phyloP scores from a whole-genome alignment of 2,797 vertebrate genomes.

The Nannoperca australis region DNA sequence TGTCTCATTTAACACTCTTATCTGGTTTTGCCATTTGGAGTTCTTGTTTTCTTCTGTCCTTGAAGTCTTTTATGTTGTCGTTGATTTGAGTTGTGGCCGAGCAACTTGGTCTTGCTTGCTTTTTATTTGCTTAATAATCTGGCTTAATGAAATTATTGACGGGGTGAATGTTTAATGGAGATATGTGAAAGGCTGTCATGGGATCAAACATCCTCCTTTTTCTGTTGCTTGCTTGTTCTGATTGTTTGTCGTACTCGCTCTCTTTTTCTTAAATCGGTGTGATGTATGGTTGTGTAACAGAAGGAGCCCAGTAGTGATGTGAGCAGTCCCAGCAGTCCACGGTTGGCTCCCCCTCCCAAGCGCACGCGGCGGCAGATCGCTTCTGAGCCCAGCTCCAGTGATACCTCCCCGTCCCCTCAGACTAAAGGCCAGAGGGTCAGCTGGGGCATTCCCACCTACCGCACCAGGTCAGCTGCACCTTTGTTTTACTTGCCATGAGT shows the following conservation, averaged over 20 bases:
- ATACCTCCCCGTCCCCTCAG: conserved; percentile 94
- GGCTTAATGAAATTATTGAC: background rate
- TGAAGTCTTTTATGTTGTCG: conserved; percentile 22
- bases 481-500: background rate
- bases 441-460: conserved; percentile 93
- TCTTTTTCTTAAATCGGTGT: background rate
- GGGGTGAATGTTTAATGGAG: background rate
- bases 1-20: background rate
- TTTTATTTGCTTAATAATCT: conserved; percentile 5
- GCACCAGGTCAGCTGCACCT: conserved; percentile 89
- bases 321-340: conserved; percentile 92
- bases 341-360: conserved; percentile 93
- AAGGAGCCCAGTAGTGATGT: conserved; percentile 93
- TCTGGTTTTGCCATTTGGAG: conserved; percentile 2
- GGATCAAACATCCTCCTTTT: background rate
- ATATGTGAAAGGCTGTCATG: background rate
- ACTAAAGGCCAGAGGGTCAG: conserved; percentile 92
- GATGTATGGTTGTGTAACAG: conserved; percentile 79
- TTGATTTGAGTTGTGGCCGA: background rate
- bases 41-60: conserved; percentile 5
- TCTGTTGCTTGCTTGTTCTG: background rate
- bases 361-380: conserved; percentile 91
- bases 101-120: background rate
- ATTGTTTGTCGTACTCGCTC: background rate
- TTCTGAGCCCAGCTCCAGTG: conserved; percentile 94